Base-by-base conservation (phyloP, 2,888 invertebrate genomes). In the Busseola fusca region DNA sequence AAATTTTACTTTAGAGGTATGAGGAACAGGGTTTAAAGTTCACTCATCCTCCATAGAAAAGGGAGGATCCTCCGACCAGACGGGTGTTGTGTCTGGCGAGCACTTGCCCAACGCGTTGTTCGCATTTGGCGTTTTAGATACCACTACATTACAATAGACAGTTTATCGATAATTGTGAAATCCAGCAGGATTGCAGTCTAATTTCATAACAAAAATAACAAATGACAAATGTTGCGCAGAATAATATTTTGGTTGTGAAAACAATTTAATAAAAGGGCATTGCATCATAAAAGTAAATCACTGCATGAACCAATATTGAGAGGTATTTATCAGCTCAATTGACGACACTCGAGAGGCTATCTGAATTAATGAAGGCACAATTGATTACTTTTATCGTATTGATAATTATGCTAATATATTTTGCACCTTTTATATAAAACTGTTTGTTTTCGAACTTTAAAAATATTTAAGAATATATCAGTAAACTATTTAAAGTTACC, bases 371-470 rank as follows among this genome's bases (percentile, higher is more conserved):
- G 74, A 86, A 84, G 65, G 69, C 69, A 64, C 71, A 81, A 85
- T 84, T 86, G 84, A 88, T 86, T 87, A 82, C 78, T 72, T 81
- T 84, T 86, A 87, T 84, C 81, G 58, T 45, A 82, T 82, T 78
- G 84, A 83, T 86, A 34, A 4, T 34, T 34, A 84, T 80, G 79
- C 56, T 78, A 74, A 83, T 82, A 72, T 66, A 78, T 74, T 75
- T 42, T 69, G n/a, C 42, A 40, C 34, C 34, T 63, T 64, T 77
- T 68, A 50, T 40, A 58, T 48, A 40, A 48, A 60, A 72, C 69
- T 48, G 14, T 65, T 73, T 62, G 52, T 52, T 66, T 77, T 52
- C 25, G n/a, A 58, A 59, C 4, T n/a, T n/a, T n/a, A n/a, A n/a
- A n/a, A n/a, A n/a, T n/a, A n/a, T n/a, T n/a, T n/a, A n/a, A n/a